These are phyloP conservation scores for Urocitellus parryii DNA, from an alignment of 2,113 vertebrate species.

Conservation along the genomic window DNA sequence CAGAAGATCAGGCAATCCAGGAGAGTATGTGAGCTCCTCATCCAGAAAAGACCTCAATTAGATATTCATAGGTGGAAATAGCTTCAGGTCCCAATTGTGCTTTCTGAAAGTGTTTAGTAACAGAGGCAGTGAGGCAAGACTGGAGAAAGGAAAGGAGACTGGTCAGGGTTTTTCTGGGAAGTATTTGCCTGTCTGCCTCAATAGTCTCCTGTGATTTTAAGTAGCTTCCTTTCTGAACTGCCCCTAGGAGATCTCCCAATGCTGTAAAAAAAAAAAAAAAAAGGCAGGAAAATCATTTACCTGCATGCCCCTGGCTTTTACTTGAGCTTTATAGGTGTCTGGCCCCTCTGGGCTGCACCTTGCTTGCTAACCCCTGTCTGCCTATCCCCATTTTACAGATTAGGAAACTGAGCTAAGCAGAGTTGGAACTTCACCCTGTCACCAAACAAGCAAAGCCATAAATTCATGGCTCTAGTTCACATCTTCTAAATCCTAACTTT, in stretches of 20 bases:
- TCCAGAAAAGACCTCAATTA: not conserved
- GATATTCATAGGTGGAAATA: not conserved
- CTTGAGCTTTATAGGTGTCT: not conserved
- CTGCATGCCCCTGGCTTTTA: too few relatives aligned
- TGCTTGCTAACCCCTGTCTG: not conserved
- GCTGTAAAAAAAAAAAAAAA: not conserved
- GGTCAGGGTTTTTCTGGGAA: too few relatives aligned
- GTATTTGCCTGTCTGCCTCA: not conserved
- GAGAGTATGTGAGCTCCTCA: not conserved
- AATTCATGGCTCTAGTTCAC: not conserved
- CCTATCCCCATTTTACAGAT: not conserved
- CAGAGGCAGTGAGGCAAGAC: not conserved
- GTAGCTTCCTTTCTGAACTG: not conserved
- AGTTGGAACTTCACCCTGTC: not conserved
- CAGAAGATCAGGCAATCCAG: not conserved
- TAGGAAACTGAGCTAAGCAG: not conserved
- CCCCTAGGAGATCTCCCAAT: fast-evolving
- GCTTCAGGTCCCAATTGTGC: not conserved
- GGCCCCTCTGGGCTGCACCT: too few relatives aligned
- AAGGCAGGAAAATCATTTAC: too few relatives aligned
- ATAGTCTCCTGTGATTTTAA: not conserved
- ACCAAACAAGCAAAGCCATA: too few relatives aligned
- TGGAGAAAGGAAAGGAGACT: not conserved
- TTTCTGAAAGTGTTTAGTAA: not conserved
- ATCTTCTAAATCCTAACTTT: not conserved